Evolutionary conservation across 2,113 vertebrate genomes (phyloP), one percentile per base, ranked within the genome.

Genomic region (Leiothrix lutea): DNA sequence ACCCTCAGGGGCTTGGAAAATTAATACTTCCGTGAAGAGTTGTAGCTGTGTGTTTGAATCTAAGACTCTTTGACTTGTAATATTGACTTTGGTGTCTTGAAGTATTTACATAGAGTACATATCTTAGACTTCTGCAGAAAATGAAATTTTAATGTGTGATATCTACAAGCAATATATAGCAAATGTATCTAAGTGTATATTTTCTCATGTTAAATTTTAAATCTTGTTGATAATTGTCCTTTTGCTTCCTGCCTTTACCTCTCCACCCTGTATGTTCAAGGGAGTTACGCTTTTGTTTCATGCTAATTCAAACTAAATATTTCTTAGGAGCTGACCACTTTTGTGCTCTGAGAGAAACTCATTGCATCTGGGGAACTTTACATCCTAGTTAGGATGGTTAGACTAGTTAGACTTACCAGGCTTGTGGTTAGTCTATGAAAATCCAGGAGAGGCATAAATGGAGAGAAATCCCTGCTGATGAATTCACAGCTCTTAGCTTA

Each of bases 181-280:
- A 77, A 80, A 69, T n/a, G 3, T 56, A 78, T n/a, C 13, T 53
- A 73, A 71, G 17, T n/a, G 10, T 50, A 1, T 47, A 64, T 80
- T 74, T 94, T 90, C 24, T 86, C 18, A 80, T 56, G 81, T 89
- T 18, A 48, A 83, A 42, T 29, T 85, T 81, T 57, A 84, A 20
- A 28, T 53, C 42, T 58, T 75, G 26, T 70, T 77, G 44, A 69
- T 31, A n/a, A 18, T 20, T 21, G 11, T 21, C 11, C 17, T 74
- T 72, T 86, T 73, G 5, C 25, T 61, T 51, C 47, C 21, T 36
- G 12, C 18, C 35, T 71, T 88, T 36, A 61, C 12, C 5, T 4
- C 24, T 62, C 71, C 26, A 42, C 14, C 5, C 3, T 0, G 0
- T 48, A 16, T 38, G 7, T 36, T 82, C 5, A 8, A 69, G 47